Evolutionary conservation across 2,888 invertebrate genomes (phyloP).

Genomic region (Ophion ventricosus): DNA sequence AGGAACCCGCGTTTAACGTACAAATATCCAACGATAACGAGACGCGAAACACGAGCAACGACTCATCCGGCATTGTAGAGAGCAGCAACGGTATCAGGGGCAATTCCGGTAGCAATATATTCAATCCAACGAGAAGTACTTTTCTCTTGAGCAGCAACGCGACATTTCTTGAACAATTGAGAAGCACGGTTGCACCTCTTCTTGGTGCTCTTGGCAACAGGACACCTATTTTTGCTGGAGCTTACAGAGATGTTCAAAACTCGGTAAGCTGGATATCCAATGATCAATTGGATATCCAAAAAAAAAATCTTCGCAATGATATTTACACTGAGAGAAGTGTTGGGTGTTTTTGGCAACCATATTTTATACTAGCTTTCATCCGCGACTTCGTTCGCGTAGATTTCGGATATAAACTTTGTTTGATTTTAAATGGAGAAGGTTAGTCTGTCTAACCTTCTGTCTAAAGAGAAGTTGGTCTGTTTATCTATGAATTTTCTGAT

Average conservation of each 20-base stretch:
- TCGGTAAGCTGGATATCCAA: constrained; percentile 73
- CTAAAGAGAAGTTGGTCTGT: no score
- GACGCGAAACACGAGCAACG: constrained; percentile 57
- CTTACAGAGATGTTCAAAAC: constrained; percentile 76
- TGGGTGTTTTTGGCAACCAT: no score
- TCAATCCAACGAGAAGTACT: constrained; percentile 78
- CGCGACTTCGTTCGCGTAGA: no score
- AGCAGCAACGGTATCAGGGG: constrained; percentile 75
- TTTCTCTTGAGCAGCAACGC: constrained; percentile 74
- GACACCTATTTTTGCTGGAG: constrained; percentile 77
- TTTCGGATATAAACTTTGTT: no score
- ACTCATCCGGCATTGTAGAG: constrained; percentile 67
- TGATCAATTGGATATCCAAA: neutral
- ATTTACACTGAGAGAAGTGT: no score
- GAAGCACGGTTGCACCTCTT: constrained; percentile 81
- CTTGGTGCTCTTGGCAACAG: constrained; percentile 78
- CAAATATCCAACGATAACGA: constrained; percentile 69
- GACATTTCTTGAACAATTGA: constrained; percentile 78
- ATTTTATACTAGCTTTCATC: no score
- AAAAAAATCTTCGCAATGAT: no score
- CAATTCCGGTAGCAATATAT: constrained; percentile 75
- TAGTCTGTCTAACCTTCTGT: no score
- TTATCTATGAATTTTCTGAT: no score
- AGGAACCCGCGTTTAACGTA: constrained; percentile 75
- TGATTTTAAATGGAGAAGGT: no score